These are phyloP conservation scores for Lycodopsis pacificus DNA, from an alignment of 2,797 vertebrate genomes.

Conservation along the genomic window DNA sequence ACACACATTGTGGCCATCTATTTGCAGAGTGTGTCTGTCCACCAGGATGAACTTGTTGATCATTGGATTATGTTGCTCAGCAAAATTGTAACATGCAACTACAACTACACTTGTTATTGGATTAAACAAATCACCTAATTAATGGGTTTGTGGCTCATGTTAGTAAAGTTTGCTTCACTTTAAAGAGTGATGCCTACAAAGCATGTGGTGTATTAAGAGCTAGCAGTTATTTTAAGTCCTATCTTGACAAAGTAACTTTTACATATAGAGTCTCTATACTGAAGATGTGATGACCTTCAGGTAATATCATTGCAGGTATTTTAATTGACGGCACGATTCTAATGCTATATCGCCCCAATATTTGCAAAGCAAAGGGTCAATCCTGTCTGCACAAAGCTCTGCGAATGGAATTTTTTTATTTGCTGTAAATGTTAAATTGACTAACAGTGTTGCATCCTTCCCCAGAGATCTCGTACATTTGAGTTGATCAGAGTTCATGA, in stretches of 20 bases:
- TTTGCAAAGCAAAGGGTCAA: neutral
- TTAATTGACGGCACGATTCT: neutral
- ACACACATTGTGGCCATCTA: neutral
- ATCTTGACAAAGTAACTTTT: neutral
- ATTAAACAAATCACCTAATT: conserved; percentile 24
- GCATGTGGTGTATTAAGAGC: neutral
- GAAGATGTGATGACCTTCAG: neutral
- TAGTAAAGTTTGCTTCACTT: conserved; percentile 1
- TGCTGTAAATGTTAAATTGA: neutral
- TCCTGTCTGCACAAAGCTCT: neutral
- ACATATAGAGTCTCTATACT: neutral
- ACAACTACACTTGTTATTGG: neutral
- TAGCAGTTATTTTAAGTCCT: neutral
- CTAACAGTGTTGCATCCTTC: neutral
- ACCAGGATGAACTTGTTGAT: conserved; percentile 9
- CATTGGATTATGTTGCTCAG: conserved; percentile 4
- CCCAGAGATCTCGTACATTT: conserved; percentile 1
- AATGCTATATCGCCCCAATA: neutral
- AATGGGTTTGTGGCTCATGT: conserved; percentile 9
- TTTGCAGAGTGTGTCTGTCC: neutral
- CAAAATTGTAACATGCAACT: neutral
- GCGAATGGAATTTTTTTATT: neutral
- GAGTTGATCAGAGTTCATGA: neutral
- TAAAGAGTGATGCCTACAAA: neutral
- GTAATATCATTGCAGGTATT: conserved; percentile 8